These are phyloP conservation scores for Peromyscus maniculatus DNA, from an alignment of 2,113 vertebrate genomes.

Conservation along the genomic window DNA sequence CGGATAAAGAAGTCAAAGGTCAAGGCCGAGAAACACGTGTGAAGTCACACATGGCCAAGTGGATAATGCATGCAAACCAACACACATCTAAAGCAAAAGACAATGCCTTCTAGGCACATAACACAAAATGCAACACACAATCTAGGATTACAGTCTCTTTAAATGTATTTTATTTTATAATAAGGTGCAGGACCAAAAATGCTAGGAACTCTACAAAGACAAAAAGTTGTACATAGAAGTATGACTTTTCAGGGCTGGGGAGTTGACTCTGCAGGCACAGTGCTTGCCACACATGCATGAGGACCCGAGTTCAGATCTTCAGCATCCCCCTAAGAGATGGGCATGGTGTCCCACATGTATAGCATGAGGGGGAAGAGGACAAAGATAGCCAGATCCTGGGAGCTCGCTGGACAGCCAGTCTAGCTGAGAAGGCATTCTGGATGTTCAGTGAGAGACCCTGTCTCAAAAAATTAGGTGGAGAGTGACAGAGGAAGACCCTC, in stretches of 20 bases:
- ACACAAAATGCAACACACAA: not conserved
- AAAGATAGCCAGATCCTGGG: not conserved
- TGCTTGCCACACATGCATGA: not conserved
- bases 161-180: not conserved
- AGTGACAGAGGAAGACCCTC: not conserved
- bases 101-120: not conserved
- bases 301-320: not conserved
- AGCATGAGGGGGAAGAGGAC: not conserved
- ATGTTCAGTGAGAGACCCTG: not conserved
- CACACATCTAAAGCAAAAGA: not conserved
- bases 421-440: not conserved
- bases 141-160: not conserved
- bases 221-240: not conserved
- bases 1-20: not conserved
- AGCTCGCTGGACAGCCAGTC: not conserved
- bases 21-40: not conserved
- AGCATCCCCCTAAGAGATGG: not conserved
- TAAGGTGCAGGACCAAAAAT: not conserved
- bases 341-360: too few species aligned
- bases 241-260: not conserved
- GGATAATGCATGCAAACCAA: not conserved
- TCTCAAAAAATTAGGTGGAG: not conserved
- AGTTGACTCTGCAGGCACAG: not conserved
- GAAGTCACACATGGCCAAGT: too few species aligned
- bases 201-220: not conserved